Conservation (phyloP, 2,888 invertebrate species). For the Diarsia brunnea region DNA sequence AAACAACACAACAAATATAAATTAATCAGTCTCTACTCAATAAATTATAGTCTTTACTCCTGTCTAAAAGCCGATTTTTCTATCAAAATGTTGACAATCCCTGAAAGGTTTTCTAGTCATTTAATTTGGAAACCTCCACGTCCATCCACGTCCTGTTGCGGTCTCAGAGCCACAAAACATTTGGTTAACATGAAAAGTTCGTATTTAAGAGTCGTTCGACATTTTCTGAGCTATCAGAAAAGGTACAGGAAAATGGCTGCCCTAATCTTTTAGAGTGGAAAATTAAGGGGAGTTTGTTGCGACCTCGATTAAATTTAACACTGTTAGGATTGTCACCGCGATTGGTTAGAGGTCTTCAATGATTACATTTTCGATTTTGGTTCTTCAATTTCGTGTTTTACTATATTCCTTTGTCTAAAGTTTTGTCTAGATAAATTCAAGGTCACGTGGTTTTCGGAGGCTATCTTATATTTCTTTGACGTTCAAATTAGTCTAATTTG, state of each 20-base stretch:
- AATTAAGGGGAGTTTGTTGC: conserved; percentile 37
- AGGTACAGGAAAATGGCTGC: conserved; percentile 35
- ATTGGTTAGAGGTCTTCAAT: conserved; percentile 17
- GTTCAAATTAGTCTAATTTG: conserved; percentile 40
- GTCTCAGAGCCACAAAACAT: conserved; percentile 46
- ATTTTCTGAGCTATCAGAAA: conserved; percentile 25
- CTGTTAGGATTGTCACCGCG: conserved; percentile 15
- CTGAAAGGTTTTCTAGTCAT: conserved; percentile 69
- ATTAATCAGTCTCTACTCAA: too few relatives aligned
- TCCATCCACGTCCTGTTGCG: conserved; percentile 23
- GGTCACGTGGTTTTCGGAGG: background rate
- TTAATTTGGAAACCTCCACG: conserved; percentile 56
- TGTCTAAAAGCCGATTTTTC: conserved; percentile 47
- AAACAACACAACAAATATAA: too few relatives aligned
- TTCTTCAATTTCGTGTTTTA: conserved; percentile 16
- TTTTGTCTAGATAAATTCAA: conserved; percentile 8
- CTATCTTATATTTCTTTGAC: conserved; percentile 28
- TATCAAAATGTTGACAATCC: conserved; percentile 55
- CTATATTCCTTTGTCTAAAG: conserved; percentile 11
- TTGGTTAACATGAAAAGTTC: conserved; percentile 56
- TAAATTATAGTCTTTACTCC: conserved; percentile 1
- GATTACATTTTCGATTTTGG: conserved; percentile 39
- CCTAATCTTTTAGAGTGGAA: conserved; percentile 51
- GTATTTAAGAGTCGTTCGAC: conserved; percentile 25
- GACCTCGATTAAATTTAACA: conserved; percentile 50